Base-by-base conservation (phyloP, 2,797 vertebrate genomes). In the Microchirus variegatus region DNA sequence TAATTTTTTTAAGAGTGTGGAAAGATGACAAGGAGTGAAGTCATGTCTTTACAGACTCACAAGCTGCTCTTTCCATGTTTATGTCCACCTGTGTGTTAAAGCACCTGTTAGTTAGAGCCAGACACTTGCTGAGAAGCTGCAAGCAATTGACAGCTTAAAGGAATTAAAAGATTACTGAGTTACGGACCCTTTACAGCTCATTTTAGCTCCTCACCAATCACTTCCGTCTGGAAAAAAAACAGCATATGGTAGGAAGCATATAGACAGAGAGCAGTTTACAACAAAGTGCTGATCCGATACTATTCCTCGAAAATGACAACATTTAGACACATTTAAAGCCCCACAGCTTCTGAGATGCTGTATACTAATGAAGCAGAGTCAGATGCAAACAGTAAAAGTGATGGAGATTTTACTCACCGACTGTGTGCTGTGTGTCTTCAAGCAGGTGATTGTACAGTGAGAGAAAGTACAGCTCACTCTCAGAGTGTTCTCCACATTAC, bases 141-240 rank as follows among this genome's bases (percentile, higher is more conserved):
- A 55, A 73, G 73, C 74, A 61, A 53, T 56, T 40, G 5, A 49
- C 58, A 75, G 80, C 74, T 90, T 90, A 82, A 56, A 77, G 64
- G 78, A 77, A 80, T 91, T 90, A 91, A 82, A 75, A 80, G 86
- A 90, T 91, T 90, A 91, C 9, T 54, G 68, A 77, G 78, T 82
- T 67, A 77, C 75, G 59, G 62, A 84, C 74, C 73, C 71, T 59
- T 31, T 14, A 0, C 38, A 18, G 45, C 53, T 73, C 26, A 54
- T 70, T 67, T 76, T 68, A 81, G 44, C 67, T 63, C 37, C 17
- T 57, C 47, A 43, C 41, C 26, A 74, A 68, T 54, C 67, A 59
- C 53, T 73, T 38, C 56, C 48, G 43, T 63, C 63, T 18, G 26
- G 17, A 52, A 55, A 31, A 52, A 55, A 31, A 53, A 35, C 17